Percentiles rank a stretch among this genome's conserved stretches.
Evolutionary conservation across 2,797 vertebrate genomes (phyloP).

Genomic region (Pachyuromys duprasi): DNA sequence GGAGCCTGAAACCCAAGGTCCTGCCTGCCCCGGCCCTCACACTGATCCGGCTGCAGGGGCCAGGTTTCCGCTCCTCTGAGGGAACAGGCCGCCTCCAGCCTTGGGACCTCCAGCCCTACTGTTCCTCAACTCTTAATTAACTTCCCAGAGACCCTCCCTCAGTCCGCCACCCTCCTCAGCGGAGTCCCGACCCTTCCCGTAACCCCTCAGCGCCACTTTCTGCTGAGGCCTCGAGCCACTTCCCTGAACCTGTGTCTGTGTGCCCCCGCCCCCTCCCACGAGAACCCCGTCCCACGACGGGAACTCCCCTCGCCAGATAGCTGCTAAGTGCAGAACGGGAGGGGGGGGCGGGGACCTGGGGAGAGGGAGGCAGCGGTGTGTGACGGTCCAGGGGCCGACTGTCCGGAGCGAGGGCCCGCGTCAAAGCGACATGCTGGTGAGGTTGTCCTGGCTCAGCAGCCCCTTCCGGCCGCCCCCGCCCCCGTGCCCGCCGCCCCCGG

Average conservation of each 20-base stretch:
- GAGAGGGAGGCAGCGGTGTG: background rate
- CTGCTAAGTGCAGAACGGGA: constrained; percentile 51
- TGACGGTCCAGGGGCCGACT: constrained; percentile 1
- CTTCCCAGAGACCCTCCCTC: background rate
- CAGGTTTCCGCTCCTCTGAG: background rate
- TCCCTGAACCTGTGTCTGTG: background rate
- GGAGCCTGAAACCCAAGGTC: background rate
- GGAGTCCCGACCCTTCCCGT: background rate
- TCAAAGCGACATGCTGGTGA: constrained; percentile 97
- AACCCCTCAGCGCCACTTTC: background rate
- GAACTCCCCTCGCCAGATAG: constrained; percentile 48
- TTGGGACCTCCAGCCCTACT: background rate
- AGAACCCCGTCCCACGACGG: background rate
- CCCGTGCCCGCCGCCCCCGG: constrained; percentile 83
- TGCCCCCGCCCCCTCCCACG: background rate
- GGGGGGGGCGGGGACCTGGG: background rate
- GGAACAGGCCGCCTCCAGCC: background rate
- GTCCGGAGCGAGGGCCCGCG: background rate
- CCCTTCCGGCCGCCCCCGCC: constrained; percentile 91
- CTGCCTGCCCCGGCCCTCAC: background rate
- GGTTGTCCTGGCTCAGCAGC: constrained; percentile 94
- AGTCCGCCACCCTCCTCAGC: background rate
- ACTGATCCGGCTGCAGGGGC: background rate
- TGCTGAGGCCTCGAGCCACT: fast-evolving
- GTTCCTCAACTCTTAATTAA: background rate